These are phyloP conservation scores for Drosophila parthenogenetica DNA, from an alignment of 2,888 invertebrate species.

Conservation along the genomic window DNA sequence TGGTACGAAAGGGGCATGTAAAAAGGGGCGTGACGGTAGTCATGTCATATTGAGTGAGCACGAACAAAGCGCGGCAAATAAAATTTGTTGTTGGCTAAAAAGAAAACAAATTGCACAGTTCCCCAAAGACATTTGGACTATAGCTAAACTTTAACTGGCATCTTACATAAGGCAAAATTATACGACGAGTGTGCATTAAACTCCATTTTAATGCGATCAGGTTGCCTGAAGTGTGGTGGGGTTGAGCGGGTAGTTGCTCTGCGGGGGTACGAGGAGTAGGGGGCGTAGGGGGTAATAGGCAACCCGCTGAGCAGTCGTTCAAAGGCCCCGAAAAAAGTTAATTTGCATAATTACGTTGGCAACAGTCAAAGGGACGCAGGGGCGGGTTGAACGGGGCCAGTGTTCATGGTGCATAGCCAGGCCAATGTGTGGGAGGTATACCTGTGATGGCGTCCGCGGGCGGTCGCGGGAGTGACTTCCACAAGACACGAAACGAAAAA, in stretches of 20 bases:
- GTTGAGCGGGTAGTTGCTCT: conserved; percentile 10
- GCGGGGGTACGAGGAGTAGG: conserved; percentile 4
- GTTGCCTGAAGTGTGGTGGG: conserved; percentile 1
- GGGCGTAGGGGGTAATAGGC: conserved; percentile 20
- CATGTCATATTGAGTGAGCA: conserved; percentile 74
- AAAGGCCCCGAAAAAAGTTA: conserved; percentile 80
- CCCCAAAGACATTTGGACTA: conserved; percentile 40
- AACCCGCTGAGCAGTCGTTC: conserved; percentile 70
- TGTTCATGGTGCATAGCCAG: conserved; percentile 60
- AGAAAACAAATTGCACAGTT: conserved; percentile 71
- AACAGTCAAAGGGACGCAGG: conserved; percentile 14
- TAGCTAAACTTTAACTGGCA: conserved; percentile 65
- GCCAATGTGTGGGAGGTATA: conserved; percentile 36
- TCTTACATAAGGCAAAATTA: conserved; percentile 71
- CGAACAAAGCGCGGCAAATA: conserved; percentile 66
- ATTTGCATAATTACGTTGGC: conserved; percentile 75
- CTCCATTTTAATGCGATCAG: conserved; percentile 53
- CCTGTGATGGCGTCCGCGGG: conserved; percentile 12
- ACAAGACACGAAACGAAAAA: conserved; percentile 52
- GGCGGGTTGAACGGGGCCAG: conserved; percentile 8
- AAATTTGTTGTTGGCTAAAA: conserved; percentile 64
- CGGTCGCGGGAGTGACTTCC: conserved; percentile 1
- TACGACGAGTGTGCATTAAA: conserved; percentile 36
- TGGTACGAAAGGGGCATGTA: neutral
- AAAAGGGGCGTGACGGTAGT: neutral